Conservation (phyloP, 1,140 invertebrate species). For the Drosophila pallidifrons region DNA sequence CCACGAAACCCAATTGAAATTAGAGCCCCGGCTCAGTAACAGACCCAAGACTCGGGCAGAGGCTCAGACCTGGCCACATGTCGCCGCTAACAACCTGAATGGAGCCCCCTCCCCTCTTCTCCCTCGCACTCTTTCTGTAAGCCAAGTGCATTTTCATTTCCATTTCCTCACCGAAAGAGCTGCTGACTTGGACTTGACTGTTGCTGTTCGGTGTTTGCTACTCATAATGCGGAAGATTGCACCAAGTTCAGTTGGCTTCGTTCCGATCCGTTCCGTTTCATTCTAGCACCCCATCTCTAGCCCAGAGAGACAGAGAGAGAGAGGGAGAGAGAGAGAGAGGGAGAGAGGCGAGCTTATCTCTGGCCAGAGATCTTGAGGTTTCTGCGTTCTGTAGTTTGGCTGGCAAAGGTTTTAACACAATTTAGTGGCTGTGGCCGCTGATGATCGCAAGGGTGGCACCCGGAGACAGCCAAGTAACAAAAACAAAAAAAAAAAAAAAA, state of each 20-base stretch:
- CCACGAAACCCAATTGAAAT: conserved; percentile 82
- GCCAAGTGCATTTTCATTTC: conserved; percentile 81
- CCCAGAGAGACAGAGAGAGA: background rate
- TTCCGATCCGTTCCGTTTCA: conserved; percentile 37
- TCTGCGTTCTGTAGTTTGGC: conserved; percentile 77
- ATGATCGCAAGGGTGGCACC: conserved; percentile 50
- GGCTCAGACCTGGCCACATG: conserved; percentile 62
- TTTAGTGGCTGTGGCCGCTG: conserved; percentile 65
- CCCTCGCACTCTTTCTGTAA: conserved; percentile 40
- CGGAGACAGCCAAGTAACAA: conserved; percentile 40
- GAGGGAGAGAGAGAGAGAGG: too few relatives aligned
- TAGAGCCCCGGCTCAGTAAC: conserved; percentile 71
- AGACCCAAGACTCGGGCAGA: conserved; percentile 42
- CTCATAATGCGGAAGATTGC: conserved; percentile 83
- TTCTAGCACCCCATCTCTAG: conserved; percentile 30
- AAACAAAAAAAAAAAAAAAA: too few relatives aligned
- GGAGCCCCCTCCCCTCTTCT: conserved; percentile 18
- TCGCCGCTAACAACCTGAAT: conserved; percentile 70
- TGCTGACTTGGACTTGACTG: conserved; percentile 13
- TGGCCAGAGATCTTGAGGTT: conserved; percentile 75
- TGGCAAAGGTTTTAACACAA: conserved; percentile 76
- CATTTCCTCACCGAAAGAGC: conserved; percentile 47
- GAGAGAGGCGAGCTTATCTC: conserved; percentile 54
- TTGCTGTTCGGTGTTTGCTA: conserved; percentile 34
- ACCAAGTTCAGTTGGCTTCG: conserved; percentile 45